Evolutionary conservation across 2,797 vertebrate genomes (phyloP), one percentile per base, ranked within the genome.

Genomic region (Champsocephalus esox): DNA sequence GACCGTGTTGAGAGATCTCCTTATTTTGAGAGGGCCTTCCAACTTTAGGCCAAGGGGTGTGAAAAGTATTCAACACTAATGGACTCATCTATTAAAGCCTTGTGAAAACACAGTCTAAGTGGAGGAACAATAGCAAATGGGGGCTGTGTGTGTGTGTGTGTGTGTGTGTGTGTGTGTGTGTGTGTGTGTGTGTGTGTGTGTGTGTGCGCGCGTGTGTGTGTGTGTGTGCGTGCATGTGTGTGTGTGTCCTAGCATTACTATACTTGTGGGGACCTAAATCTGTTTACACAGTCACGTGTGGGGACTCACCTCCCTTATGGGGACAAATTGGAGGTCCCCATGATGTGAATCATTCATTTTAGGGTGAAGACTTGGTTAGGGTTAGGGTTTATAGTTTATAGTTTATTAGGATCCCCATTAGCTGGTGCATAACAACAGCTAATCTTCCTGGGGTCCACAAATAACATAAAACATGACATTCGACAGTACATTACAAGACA

Each of bases 41-140:
- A 32, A 64, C 49, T 73, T 83, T 51, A 55, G 9, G 38, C 44
- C n/a, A 41, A 57, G 32, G 64, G 70, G 85, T 78, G 81, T 82
- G 73, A 85, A 84, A 82, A 84, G 75, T 75, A 66, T 62, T 84
- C 77, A 78, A 38, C 69, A 14, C 87, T 82, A 78, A 87, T 83
- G 73, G 75, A 83, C 60, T 90, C 81, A 77, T 83, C 78, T 55
- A 82, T 84, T 87, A 83, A n/a, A 41, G 17, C 9, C 83, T 71
- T 81, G 72, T 70, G 56, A 86, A 87, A 88, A 86, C 82, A 87
- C 69, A 64, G 70, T 13, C 38, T 86, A 83, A 84, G 75, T 81
- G 66, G 64, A 50, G 10, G 50, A 79, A 70, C 79, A 81, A 84
- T 78, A 73, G 50, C 70, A 69, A 59, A 56, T 17, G 58, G 16